Evolutionary conservation across 1,140 invertebrate genomes (phyloP).

Genomic region (Steinernema khuongi): DNA sequence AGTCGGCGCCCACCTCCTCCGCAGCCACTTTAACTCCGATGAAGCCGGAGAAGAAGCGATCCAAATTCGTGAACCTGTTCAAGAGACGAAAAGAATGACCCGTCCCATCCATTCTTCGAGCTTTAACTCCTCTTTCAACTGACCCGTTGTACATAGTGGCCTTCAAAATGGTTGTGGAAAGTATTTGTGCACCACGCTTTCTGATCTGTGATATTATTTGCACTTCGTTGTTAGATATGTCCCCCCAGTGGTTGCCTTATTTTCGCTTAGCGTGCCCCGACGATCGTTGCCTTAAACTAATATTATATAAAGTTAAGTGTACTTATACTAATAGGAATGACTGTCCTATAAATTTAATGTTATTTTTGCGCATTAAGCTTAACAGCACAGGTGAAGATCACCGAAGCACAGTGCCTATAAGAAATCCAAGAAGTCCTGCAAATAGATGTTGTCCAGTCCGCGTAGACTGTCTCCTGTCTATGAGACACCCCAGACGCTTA

Average conservation of each 20-base stretch:
- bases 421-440: too few relatives aligned
- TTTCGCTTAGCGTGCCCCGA: background rate
- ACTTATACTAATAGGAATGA: background rate
- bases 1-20: background rate
- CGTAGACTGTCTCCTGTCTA: too few relatives aligned
- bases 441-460: too few relatives aligned
- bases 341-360: background rate
- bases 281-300: background rate
- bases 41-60: background rate
- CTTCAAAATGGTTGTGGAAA: background rate
- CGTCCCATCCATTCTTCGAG: background rate
- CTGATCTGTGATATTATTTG: slow-evolving; percentile 7
- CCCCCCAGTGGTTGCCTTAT: background rate
- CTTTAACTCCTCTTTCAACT: background rate
- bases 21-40: background rate
- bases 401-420: too few relatives aligned
- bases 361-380: too few relatives aligned
- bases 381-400: too few relatives aligned
- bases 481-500: too few relatives aligned
- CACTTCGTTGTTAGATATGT: background rate
- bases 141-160: background rate
- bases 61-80: background rate
- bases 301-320: background rate
- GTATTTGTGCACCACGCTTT: background rate
- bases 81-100: background rate